phyloP scores from a whole-genome alignment of 2,888 invertebrate species.

The Cepaea hortensis region DNA sequence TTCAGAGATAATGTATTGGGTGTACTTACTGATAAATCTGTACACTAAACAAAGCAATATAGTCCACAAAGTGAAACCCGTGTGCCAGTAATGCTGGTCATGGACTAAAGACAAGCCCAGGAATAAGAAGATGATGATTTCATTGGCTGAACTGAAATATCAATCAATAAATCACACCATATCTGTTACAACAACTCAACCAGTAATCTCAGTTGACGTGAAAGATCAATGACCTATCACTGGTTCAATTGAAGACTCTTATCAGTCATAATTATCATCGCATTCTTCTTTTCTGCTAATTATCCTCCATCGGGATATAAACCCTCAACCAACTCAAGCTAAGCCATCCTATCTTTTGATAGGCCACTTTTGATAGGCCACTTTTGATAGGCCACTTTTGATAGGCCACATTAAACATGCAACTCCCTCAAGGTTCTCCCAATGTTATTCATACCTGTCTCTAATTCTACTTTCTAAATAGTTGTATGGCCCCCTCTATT shows the following conservation, averaged over 20 bases:
- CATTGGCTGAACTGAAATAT: conserved; percentile 77
- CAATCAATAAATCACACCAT: background rate
- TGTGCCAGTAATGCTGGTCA: conserved; percentile 77
- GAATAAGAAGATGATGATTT: conserved; percentile 80
- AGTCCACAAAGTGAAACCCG: conserved; percentile 77
- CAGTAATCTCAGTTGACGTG: background rate
- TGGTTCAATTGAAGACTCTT: background rate
- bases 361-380: no score
- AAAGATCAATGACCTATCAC: background rate
- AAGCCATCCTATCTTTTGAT: no score
- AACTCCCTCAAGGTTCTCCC: no score
- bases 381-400: no score
- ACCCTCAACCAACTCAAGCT: no score
- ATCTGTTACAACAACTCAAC: background rate
- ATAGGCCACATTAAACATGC: no score
- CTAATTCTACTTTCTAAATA: no score
- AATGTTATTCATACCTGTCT: no score
- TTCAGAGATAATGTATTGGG: no score
- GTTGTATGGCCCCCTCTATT: no score
- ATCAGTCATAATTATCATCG: background rate
- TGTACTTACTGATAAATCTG: conserved; percentile 76
- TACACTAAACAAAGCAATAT: conserved; percentile 76
- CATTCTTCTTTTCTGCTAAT: background rate
- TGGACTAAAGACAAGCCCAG: conserved; percentile 79
- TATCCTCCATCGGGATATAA: no score